phyloP scores from a whole-genome alignment of 2,797 vertebrate species.

The Pelochelys cantorii region DNA sequence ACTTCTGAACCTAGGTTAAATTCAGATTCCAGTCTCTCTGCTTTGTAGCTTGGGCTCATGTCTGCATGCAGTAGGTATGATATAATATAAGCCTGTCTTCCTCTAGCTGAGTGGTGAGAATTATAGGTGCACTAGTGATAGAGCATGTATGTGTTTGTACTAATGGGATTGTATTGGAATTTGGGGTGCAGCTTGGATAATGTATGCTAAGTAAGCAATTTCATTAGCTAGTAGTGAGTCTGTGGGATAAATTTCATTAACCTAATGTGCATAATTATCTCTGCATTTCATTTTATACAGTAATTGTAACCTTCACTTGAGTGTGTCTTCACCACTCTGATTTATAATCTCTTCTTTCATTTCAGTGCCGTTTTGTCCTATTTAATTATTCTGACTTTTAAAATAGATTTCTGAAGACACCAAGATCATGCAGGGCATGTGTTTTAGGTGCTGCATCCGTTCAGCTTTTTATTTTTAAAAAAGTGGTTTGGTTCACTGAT shows the following conservation, averaged over 20 bases:
- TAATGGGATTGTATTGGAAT: not conserved
- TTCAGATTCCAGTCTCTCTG: not conserved
- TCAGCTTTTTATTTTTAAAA: not conserved
- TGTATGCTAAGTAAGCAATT: conserved; percentile 52
- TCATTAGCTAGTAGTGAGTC: conserved; percentile 50
- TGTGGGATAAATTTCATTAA: conserved; percentile 49
- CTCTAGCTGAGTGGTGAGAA: not conserved
- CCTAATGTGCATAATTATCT: conserved; percentile 1
- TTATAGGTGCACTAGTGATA: not conserved
- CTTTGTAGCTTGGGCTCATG: not conserved
- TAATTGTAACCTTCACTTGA: conserved; percentile 29
- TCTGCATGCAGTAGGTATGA: not conserved
- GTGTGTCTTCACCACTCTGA: not conserved
- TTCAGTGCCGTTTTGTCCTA: not conserved
- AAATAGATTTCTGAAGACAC: not conserved
- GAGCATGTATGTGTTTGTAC: not conserved
- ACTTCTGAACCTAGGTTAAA: fast-evolving
- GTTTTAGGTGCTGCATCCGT: not conserved
- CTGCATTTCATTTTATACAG: conserved; percentile 26
- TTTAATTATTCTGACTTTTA: not conserved
- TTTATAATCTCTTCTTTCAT: not conserved
- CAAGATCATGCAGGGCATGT: not conserved
- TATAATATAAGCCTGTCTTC: not conserved
- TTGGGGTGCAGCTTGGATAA: conserved; percentile 27
- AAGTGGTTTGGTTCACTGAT: not conserved